phyloP scores from a whole-genome alignment of 2,797 vertebrate genomes.

The Echeneis naucrates region DNA sequence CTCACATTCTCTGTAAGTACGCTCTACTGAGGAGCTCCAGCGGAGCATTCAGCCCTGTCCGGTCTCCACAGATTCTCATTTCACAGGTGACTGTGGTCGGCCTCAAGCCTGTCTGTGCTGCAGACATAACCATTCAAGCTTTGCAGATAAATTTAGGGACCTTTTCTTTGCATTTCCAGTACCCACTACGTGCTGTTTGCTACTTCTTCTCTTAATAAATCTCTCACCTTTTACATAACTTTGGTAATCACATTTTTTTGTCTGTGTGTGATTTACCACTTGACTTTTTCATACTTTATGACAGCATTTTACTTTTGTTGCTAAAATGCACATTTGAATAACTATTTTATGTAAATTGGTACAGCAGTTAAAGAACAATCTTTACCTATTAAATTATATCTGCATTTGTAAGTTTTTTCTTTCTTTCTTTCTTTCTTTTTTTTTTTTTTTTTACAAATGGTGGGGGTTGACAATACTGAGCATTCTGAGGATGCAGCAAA shows the following conservation, averaged over 20 bases:
- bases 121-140: constrained; percentile 78
- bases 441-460: too few relatives aligned
- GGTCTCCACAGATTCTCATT: constrained; percentile 84
- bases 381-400: constrained; percentile 34
- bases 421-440: too few relatives aligned
- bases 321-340: constrained; percentile 25
- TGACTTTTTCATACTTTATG: constrained; percentile 38
- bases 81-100: constrained; percentile 86
- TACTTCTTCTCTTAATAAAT: constrained; percentile 56
- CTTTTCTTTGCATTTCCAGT: constrained; percentile 79
- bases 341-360: constrained; percentile 20
- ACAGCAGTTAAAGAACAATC: constrained; percentile 22
- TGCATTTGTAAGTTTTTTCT: constrained; percentile 29
- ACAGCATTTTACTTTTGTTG: constrained; percentile 31
- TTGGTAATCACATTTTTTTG: not conserved
- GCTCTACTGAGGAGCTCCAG: constrained; percentile 76
- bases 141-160: constrained; percentile 78
- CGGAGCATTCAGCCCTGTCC: constrained; percentile 80
- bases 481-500: constrained; percentile 15
- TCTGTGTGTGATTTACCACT: not conserved
- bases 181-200: constrained; percentile 63
- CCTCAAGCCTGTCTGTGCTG: constrained; percentile 78
- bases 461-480: constrained; percentile 20
- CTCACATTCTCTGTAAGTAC: constrained; percentile 77
- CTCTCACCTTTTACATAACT: constrained; percentile 44